These are phyloP conservation scores for Stomorhina lunata DNA, from an alignment of 2,888 invertebrate genomes.

Conservation along the genomic window DNA sequence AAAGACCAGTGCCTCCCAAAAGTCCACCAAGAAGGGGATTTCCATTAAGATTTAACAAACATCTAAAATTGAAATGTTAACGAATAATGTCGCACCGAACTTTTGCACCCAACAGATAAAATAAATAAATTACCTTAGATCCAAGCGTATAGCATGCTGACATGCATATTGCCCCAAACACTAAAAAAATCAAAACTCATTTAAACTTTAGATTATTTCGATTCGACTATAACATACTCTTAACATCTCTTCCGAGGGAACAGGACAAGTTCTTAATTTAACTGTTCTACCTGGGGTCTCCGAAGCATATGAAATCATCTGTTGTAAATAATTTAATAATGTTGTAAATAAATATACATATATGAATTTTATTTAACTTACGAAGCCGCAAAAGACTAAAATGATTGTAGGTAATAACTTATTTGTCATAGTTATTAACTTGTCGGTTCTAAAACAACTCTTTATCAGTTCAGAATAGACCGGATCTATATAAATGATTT, in stretches of 20 bases:
- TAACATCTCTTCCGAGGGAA: constrained; percentile 49
- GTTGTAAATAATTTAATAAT: constrained; percentile 8
- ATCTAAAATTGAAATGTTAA: constrained; percentile 32
- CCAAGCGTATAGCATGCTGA: constrained; percentile 63
- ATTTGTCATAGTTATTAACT: constrained; percentile 29
- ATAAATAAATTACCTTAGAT: constrained; percentile 47
- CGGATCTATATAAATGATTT: constrained; percentile 47
- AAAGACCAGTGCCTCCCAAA: constrained; percentile 43
- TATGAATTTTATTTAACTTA: constrained; percentile 37
- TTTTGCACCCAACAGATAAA: background rate
- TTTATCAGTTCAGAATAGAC: background rate
- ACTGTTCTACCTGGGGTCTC: constrained; percentile 15
- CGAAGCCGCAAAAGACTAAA: constrained; percentile 30
- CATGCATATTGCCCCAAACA: constrained; percentile 60
- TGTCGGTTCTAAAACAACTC: constrained; percentile 9
- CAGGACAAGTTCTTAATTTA: constrained; percentile 37
- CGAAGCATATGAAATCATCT: constrained; percentile 10
- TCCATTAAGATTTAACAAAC: constrained; percentile 62
- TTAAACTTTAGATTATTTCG: background rate
- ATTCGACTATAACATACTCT: constrained; percentile 37
- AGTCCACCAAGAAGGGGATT: constrained; percentile 60
- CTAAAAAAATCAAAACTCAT: constrained; percentile 28
- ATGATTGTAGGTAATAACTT: constrained; percentile 24
- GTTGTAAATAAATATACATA: background rate
- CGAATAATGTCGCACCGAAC: background rate